Evolutionary conservation across 2,797 vertebrate species (phyloP), one percentile per base, ranked within the genome.

Genomic region (Tenualosa ilisha): DNA sequence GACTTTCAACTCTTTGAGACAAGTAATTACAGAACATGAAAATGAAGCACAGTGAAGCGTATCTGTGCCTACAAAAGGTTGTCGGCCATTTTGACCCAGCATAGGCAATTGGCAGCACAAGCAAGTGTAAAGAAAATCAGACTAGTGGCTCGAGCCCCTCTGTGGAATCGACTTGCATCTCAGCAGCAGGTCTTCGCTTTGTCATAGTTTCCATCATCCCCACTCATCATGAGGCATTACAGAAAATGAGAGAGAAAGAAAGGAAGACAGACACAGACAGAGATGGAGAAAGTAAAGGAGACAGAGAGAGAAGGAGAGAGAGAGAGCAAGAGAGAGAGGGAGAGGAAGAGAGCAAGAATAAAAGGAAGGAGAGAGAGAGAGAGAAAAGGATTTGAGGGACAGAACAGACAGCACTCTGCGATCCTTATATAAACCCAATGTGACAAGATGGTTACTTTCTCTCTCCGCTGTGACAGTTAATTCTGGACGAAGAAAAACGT

Each of bases 401-500:
- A 90, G 91, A 93, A 93, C 92, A 92, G 92, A 93, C 93, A 91
- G 95, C 90, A 68, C 92, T 93, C 93, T 91, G 92, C 94, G 94
- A 95, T 92, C 94, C 95, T 93, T 93, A 93, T 91, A 94, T 95
- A 96, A 96, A 97, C 92, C 91, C 94, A 94, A 96, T 97, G 95
- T 98, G 97, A 98, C 97, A 97, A 95, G 96, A 96, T 95, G 96
- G 95, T 96, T 97, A 95, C 96, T 96, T 95, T 97, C 95, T 96
- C 96, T 95, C 95, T 97, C 95, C 92, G 92, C 97, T 96, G 96
- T 97, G 97, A 97, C 97, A 97, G 97, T 97, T 97, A 96, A 97
- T 97, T 97, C 96, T 96, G 96, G 95, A 97, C 94, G 94, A 97
- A 96, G 95, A 97, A 97, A 97, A 97, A 97, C 96, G 97, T 99